These are phyloP conservation scores for Coracopsis vasa DNA, from an alignment of 2,113 vertebrate species.

Conservation along the genomic window DNA sequence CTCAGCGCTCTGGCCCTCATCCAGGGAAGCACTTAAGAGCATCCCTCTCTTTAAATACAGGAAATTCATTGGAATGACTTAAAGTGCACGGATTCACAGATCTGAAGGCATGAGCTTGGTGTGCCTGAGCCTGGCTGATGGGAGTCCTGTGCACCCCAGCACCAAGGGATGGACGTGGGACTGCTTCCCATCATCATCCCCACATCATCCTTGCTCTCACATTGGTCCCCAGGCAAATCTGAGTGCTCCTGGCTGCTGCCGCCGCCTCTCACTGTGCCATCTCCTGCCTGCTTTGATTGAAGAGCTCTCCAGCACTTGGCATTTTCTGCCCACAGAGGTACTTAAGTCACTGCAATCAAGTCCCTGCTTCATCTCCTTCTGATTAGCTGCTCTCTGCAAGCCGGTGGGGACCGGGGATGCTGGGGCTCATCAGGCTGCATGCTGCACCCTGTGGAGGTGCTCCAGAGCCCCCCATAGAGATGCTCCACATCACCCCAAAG, in stretches of 20 bases:
- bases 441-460: neutral
- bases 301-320: conserved; percentile 47
- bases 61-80: neutral
- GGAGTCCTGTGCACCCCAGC: neutral
- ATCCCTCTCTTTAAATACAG: neutral
- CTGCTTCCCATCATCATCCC: neutral
- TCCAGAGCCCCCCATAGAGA: fast-evolving
- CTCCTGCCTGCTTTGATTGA: neutral
- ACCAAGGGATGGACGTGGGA: fast-evolving
- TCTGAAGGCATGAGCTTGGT: fast-evolving
- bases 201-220: neutral
- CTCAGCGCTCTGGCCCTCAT: neutral
- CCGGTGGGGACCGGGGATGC: neutral
- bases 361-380: neutral
- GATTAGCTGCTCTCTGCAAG: neutral
- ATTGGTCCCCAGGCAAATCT: neutral
- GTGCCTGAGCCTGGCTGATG: neutral
- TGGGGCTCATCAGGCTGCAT: neutral
- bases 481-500: neutral
- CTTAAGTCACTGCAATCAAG: conserved; percentile 47
- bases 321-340: neutral
- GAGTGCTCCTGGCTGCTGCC: neutral
- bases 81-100: neutral
- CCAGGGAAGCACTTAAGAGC: conserved; percentile 10
- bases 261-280: neutral